Conservation (phyloP, 2,113 vertebrate species). For the Clinocottus analis region DNA sequence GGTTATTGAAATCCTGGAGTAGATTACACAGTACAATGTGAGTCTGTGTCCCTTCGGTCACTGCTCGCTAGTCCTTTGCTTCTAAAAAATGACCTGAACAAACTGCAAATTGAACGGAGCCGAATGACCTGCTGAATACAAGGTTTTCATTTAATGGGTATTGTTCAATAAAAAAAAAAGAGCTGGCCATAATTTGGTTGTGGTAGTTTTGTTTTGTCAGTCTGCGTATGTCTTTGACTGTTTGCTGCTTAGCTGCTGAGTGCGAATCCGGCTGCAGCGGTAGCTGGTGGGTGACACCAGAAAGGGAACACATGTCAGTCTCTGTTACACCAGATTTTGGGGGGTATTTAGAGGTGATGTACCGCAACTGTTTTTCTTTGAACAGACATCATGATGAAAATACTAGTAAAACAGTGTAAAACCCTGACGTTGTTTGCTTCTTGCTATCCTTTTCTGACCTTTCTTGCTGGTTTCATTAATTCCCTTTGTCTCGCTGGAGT, state of each 20-base stretch:
- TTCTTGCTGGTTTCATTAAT: constrained; percentile 26
- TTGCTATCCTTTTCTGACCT: not conserved
- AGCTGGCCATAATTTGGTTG: not conserved
- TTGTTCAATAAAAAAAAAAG: not conserved
- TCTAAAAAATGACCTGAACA: not conserved
- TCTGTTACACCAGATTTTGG: not conserved
- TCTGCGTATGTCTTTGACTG: not conserved
- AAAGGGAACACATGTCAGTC: not conserved
- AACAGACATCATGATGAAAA: not conserved
- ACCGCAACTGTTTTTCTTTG: not conserved
- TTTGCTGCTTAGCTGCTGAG: not conserved
- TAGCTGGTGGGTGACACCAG: too few species aligned
- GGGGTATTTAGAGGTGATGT: not conserved
- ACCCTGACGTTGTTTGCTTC: constrained; percentile 7
- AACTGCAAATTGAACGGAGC: not conserved
- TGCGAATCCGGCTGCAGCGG: not conserved
- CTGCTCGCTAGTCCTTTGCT: not conserved
- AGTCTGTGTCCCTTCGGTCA: not conserved
- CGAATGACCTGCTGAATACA: not conserved
- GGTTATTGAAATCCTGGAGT: not conserved
- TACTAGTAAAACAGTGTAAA: not conserved
- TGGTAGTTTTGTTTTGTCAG: not conserved
- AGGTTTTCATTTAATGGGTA: not conserved
- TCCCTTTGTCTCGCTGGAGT: constrained; percentile 36
- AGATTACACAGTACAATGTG: not conserved